phyloP scores from a whole-genome alignment of 2,888 invertebrate genomes.

The Acrocyrtus sp. region DNA sequence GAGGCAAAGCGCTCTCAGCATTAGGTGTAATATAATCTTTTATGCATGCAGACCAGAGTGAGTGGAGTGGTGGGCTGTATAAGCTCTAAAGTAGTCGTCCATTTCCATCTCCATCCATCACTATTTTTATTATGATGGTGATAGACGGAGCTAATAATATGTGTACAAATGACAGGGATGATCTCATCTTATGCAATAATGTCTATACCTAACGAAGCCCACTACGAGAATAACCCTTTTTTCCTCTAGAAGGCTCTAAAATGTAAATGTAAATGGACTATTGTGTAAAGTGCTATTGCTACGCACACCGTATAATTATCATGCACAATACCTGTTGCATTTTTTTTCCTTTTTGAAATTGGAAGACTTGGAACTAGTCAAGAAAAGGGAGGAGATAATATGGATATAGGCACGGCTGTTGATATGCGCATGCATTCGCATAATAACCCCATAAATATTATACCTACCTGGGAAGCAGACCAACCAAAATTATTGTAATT shows the following conservation, averaged over 20 bases:
- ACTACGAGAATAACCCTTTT: neutral
- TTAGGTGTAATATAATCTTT: neutral
- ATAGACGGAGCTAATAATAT: constrained; percentile 35
- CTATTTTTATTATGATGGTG: constrained; percentile 30
- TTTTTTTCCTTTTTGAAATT: constrained; percentile 3
- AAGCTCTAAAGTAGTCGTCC: neutral
- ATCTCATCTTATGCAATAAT: constrained; percentile 12
- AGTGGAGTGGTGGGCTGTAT: too few relatives aligned
- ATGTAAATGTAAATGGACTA: too few relatives aligned
- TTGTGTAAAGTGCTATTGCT: neutral
- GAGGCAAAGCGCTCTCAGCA: constrained; percentile 5
- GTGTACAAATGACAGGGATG: constrained; percentile 31
- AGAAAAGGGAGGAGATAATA: neutral
- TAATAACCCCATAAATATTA: neutral
- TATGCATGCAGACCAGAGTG: too few relatives aligned
- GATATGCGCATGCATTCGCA: neutral
- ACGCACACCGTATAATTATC: constrained; percentile 3
- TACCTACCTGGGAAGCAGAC: neutral
- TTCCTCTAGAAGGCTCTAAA: constrained; percentile 2
- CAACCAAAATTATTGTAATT: constrained; percentile 12
- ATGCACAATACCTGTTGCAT: constrained; percentile 10
- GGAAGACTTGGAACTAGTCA: neutral
- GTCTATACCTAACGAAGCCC: too few relatives aligned
- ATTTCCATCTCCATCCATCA: constrained; percentile 19
- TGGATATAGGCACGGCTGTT: neutral